These are phyloP conservation scores for Rhadinocentrus ornatus DNA, from an alignment of 2,797 vertebrate genomes.

Conservation along the genomic window DNA sequence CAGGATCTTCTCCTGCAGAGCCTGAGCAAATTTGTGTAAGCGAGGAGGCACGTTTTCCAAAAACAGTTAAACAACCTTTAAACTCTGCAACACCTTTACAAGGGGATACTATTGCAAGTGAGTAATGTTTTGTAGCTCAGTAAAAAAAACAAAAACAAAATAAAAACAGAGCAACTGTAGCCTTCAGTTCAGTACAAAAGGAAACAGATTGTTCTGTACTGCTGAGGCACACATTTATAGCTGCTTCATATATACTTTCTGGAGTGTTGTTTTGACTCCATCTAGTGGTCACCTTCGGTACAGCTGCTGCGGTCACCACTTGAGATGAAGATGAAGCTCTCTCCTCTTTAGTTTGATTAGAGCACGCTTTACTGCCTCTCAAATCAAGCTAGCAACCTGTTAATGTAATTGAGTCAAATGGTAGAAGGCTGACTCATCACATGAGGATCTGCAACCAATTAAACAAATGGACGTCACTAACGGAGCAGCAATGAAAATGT, in stretches of 20 bases:
- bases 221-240: neutral
- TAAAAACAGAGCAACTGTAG: neutral
- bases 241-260: neutral
- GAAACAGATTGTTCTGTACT: neutral
- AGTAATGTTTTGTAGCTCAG: neutral
- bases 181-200: neutral
- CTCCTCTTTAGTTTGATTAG: conserved; percentile 63
- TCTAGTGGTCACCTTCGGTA: conserved; percentile 55
- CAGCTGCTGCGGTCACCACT: conserved; percentile 7
- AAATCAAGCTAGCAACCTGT: conserved; percentile 53
- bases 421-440: conserved; percentile 70
- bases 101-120: neutral
- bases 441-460: conserved; percentile 67
- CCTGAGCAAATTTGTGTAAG: neutral
- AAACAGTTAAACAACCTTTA: neutral
- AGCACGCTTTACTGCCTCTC: conserved; percentile 62
- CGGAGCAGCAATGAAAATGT: conserved; percentile 54
- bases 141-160: no score
- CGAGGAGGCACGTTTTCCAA: neutral
- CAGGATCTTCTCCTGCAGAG: neutral
- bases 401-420: conserved; percentile 76
- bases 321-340: conserved; percentile 44
- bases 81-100: neutral
- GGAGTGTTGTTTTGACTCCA: conserved; percentile 41
- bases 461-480: conserved; percentile 70